A percentile compares a stretch with the other conserved stretches of the same genome.
These are phyloP conservation scores for Lamellibrachia columna DNA, from an alignment of 2,888 invertebrate genomes.

Conservation along the genomic window DNA sequence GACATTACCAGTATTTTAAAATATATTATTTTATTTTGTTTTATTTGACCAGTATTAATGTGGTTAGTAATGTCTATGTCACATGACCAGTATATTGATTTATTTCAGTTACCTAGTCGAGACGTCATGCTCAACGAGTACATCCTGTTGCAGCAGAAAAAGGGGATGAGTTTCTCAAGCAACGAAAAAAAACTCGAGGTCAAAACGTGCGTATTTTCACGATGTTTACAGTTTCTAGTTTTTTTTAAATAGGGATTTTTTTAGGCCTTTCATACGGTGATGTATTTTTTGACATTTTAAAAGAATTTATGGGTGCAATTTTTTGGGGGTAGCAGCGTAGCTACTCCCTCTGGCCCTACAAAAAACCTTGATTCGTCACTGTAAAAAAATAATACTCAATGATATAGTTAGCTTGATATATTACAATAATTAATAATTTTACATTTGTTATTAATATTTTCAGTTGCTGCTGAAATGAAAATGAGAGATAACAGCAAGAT, in stretches of 20 bases:
- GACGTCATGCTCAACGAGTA: constrained; percentile 64
- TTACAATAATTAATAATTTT: neutral
- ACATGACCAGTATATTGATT: neutral
- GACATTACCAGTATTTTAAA: neutral
- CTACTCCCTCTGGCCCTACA: neutral
- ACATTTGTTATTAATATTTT: neutral
- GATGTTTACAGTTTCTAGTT: no score
- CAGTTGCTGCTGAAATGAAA: no score
- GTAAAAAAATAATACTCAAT: neutral
- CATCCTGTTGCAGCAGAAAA: constrained; percentile 54
- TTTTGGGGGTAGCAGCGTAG: no score
- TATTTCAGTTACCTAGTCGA: constrained; percentile 56
- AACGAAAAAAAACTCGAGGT: constrained; percentile 60
- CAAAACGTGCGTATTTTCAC: constrained; percentile 52
- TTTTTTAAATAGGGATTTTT: no score
- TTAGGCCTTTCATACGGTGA: no score
- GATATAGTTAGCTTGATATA: neutral
- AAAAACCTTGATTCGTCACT: neutral
- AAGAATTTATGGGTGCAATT: no score
- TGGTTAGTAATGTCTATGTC: neutral
- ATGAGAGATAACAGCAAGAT: neutral
- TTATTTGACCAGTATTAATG: no score
- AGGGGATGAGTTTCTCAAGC: constrained; percentile 55
- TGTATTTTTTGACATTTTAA: no score
- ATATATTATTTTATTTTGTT: no score